Evolutionary conservation across 2,113 vertebrate species (phyloP).

Genomic region (Micronycteris hirsuta): DNA sequence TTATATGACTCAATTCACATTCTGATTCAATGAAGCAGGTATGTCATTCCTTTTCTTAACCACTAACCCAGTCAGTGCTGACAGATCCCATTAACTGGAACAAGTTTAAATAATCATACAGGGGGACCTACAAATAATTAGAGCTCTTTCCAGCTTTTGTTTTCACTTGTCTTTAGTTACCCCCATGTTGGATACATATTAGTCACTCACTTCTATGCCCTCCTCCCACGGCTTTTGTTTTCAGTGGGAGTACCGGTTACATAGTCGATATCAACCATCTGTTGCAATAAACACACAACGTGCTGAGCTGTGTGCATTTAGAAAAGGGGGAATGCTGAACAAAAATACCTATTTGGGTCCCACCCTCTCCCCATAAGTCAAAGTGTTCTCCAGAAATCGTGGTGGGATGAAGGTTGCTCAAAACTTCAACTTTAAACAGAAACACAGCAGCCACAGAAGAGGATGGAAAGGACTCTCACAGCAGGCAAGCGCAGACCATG

Average conservation of each 20-base stretch:
- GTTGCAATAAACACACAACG: conserved; percentile 21
- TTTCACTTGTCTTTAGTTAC: neutral
- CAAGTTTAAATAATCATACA: conserved; percentile 41
- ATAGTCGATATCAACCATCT: conserved; percentile 9
- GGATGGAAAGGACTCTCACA: neutral
- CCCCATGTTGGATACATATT: neutral
- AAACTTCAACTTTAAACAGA: neutral
- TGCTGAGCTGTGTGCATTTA: neutral
- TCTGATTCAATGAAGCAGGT: conserved; percentile 15
- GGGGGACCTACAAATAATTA: conserved; percentile 33
- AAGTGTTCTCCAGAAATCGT: neutral
- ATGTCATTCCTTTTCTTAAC: conserved; percentile 17
- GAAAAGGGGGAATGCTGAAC: neutral
- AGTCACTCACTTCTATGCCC: neutral
- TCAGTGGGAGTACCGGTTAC: neutral
- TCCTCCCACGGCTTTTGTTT: conserved; percentile 13
- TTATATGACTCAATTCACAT: neutral
- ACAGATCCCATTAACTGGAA: conserved; percentile 41
- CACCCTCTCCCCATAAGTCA: neutral
- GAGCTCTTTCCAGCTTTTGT: conserved; percentile 39
- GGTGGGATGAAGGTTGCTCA: neutral
- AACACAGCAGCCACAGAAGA: neutral
- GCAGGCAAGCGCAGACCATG: neutral
- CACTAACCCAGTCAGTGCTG: neutral
- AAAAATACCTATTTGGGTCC: neutral